Evolutionary conservation across 1,140 invertebrate species (phyloP), one percentile per base, ranked within the genome.

Genomic region (Homalodisca vitripennis): DNA sequence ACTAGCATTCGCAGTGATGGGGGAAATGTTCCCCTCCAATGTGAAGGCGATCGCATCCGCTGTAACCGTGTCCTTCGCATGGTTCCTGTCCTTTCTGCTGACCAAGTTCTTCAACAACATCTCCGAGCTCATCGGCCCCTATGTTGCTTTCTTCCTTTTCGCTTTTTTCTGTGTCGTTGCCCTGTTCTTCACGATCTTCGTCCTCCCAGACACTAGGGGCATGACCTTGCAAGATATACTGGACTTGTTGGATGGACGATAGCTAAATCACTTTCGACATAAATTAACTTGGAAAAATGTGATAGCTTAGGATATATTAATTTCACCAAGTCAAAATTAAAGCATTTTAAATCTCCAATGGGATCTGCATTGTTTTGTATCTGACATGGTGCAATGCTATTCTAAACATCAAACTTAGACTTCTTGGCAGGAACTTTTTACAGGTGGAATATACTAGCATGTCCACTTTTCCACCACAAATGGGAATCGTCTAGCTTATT

Each of bases 1-100:
- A 0, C 79, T 95, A 17, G 91, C 92, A 0, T 94, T 92, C 91
- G 86, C 92, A 0, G 85, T 96, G 32, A 89, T 94, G 84, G 89
- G 88, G 1, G 91, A 95, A 79, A 85, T 94, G 72, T 91, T 94
- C 73, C 87, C 92, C 0, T 82, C 87, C 0, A 86, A 89, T 72
- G 86, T 92, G 0, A 90, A 92, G 76, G 88, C 90, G 0, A 79
- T 85, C 1, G 92, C 92, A 1, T 88, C 89, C 0, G 87, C 89
- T 0, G 82, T 92, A 3, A 89, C 90, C 0, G 88, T 92, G 0
- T 86, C 87, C 41, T 83, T 87, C 66, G 93, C 90, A 74, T 96
- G 93, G 93, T 75, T 84, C 0, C 79, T 91, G 34, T 90, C 86
- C 0, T 96, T 95, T 77, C 66, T 95, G 26, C 83, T 94, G 10